phyloP scores from a whole-genome alignment of 1,140 invertebrate genomes.

The Scaptomyza graminum region DNA sequence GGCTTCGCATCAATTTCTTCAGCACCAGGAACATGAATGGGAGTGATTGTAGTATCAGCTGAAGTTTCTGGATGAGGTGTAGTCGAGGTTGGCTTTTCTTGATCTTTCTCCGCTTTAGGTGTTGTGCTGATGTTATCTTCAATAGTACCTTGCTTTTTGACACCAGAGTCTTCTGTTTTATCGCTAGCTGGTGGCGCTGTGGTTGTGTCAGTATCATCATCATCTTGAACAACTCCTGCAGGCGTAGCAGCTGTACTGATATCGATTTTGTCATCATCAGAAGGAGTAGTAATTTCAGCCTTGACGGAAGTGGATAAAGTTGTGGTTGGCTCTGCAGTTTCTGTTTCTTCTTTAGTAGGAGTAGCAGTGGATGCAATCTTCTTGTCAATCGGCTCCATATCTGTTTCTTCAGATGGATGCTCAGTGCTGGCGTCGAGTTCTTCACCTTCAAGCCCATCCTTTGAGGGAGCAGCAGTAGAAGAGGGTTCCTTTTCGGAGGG shows the following conservation, averaged over 20 bases:
- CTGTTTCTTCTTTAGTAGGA: conserved; percentile 25
- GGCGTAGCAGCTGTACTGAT: conserved; percentile 16
- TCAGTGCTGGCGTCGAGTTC: conserved; percentile 16
- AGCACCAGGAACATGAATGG: conserved; percentile 43
- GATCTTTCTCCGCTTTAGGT: conserved; percentile 36
- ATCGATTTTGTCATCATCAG: conserved; percentile 35
- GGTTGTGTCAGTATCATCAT: conserved; percentile 39
- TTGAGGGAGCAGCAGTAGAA: conserved; percentile 20
- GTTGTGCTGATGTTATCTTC: conserved; percentile 32
- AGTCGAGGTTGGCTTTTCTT: conserved; percentile 25
- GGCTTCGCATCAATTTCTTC: conserved; percentile 60
- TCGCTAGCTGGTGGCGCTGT: conserved; percentile 37
- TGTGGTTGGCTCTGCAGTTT: conserved; percentile 27
- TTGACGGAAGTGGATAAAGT: conserved; percentile 21
- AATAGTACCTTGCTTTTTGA: conserved; percentile 6
- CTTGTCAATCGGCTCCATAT: conserved; percentile 36
- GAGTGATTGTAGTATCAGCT: conserved; percentile 44
- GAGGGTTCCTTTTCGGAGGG: conserved; percentile 30
- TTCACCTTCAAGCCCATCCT: conserved; percentile 21
- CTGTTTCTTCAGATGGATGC: conserved; percentile 15
- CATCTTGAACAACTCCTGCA: conserved; percentile 34
- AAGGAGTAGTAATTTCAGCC: conserved; percentile 28
- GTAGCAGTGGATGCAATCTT: conserved; percentile 11
- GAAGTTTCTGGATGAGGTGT: conserved; percentile 26
- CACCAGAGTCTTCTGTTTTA: conserved; percentile 37